These are phyloP conservation scores for Muntiacus muntjak DNA, from an alignment of 2,113 vertebrate species.

Conservation along the genomic window DNA sequence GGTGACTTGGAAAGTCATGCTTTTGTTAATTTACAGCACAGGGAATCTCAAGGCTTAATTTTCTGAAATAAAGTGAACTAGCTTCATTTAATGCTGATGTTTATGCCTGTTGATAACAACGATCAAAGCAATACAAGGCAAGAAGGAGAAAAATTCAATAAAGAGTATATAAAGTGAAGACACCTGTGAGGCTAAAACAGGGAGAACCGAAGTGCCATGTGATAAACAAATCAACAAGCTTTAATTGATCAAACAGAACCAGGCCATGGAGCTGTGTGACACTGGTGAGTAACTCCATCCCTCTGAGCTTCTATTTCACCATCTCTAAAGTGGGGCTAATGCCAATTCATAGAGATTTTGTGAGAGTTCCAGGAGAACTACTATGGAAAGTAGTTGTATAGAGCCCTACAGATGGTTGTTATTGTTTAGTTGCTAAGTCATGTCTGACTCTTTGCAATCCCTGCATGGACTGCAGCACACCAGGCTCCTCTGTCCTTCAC, in stretches of 20 bases:
- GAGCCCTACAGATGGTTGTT: not conserved
- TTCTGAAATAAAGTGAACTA: not conserved
- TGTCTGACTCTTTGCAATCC: not conserved
- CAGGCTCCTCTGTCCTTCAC: not conserved
- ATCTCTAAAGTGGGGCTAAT: not conserved
- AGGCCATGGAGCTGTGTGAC: not conserved
- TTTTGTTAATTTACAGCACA: not conserved
- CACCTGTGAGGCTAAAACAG: not conserved
- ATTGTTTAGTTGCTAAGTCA: not conserved
- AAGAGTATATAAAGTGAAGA: not conserved
- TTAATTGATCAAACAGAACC: not conserved
- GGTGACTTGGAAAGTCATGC: not conserved
- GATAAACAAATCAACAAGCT: not conserved
- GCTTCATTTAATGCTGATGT: not conserved
- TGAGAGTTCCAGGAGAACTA: not conserved
- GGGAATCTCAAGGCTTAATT: not conserved
- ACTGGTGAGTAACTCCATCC: not conserved
- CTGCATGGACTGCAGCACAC: not conserved
- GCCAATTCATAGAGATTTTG: not conserved
- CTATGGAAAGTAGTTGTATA: not conserved
- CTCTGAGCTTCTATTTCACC: not conserved
- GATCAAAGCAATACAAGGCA: not conserved
- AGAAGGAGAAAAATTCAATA: not conserved
- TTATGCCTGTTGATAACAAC: not conserved
- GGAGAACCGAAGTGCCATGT: not conserved